Evolutionary conservation across 2,888 invertebrate genomes (phyloP).

Genomic region (Xiphydria camelus): DNA sequence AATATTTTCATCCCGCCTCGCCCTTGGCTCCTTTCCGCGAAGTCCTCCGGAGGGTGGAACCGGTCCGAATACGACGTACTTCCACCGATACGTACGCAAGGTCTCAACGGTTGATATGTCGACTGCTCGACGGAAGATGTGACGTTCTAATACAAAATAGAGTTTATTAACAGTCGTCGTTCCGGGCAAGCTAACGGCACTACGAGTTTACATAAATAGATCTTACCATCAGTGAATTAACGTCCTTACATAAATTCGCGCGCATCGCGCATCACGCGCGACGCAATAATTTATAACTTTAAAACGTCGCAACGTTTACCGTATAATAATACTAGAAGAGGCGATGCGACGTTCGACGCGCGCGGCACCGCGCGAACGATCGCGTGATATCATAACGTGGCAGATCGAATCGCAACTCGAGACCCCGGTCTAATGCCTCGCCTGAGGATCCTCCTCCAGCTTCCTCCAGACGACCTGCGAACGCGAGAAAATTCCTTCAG

Average conservation of each 20-base stretch:
- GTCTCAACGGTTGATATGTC: no score
- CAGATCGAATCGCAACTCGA: constrained; percentile 4
- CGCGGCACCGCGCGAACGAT: neutral
- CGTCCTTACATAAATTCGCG: constrained; percentile 28
- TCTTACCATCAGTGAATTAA: constrained; percentile 25
- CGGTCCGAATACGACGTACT: no score
- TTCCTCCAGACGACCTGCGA: constrained; percentile 85
- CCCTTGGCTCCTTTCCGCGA: constrained; percentile 19
- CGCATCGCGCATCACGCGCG: no score
- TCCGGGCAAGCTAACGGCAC: constrained; percentile 36
- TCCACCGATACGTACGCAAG: no score
- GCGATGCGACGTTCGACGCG: constrained; percentile 8
- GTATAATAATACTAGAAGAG: constrained; percentile 25
- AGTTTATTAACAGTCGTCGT: constrained; percentile 43
- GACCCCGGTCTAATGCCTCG: constrained; percentile 49
- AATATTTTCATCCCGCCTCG: constrained; percentile 9
- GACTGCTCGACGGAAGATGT: no score
- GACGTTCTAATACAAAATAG: constrained; percentile 43
- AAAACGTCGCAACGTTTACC: no score
- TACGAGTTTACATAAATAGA: constrained; percentile 38
- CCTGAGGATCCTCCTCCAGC: constrained; percentile 80
- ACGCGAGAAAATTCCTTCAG: neutral
- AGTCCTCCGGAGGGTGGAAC: no score
- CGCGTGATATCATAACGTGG: constrained; percentile 13
- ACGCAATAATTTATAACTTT: constrained; percentile 8